These are phyloP conservation scores for Catocala fraxini DNA, from an alignment of 2,888 invertebrate genomes.

Conservation along the genomic window DNA sequence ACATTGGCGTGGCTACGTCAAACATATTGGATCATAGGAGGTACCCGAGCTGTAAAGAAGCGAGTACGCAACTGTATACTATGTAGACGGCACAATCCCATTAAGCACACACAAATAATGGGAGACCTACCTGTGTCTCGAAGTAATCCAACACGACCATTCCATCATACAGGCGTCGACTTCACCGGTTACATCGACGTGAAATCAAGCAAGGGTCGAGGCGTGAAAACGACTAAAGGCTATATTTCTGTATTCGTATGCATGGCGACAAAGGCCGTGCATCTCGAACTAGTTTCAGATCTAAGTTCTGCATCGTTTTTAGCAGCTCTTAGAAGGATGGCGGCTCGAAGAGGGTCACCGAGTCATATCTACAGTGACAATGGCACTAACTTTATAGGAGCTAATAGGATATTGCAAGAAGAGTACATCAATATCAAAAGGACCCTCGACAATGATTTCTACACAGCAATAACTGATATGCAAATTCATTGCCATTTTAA, in stretches of 20 bases:
- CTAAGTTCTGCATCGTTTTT: not conserved
- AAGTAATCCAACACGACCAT: not conserved
- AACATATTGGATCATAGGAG: too few relatives aligned
- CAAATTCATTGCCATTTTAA: not conserved
- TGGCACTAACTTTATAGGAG: constrained; percentile 14
- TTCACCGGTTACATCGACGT: not conserved
- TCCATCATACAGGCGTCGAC: not conserved
- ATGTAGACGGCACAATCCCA: not conserved
- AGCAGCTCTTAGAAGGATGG: constrained; percentile 2
- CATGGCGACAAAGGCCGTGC: not conserved
- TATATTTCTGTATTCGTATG: not conserved
- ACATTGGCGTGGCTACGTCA: too few relatives aligned
- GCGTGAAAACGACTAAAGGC: too few relatives aligned
- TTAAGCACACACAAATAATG: not conserved
- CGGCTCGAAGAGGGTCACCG: constrained; percentile 8
- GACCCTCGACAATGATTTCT: not conserved
- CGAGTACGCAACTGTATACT: too few relatives aligned
- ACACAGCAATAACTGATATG: not conserved
- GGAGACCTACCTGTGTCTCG: not conserved
- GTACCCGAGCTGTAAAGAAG: too few relatives aligned
- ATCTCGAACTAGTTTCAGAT: not conserved
- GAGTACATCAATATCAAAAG: not conserved
- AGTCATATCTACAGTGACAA: constrained; percentile 12
- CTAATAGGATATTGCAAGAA: not conserved
- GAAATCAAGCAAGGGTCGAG: not conserved